phyloP scores from a whole-genome alignment of 2,113 vertebrate species.

The Phycodurus eques region DNA sequence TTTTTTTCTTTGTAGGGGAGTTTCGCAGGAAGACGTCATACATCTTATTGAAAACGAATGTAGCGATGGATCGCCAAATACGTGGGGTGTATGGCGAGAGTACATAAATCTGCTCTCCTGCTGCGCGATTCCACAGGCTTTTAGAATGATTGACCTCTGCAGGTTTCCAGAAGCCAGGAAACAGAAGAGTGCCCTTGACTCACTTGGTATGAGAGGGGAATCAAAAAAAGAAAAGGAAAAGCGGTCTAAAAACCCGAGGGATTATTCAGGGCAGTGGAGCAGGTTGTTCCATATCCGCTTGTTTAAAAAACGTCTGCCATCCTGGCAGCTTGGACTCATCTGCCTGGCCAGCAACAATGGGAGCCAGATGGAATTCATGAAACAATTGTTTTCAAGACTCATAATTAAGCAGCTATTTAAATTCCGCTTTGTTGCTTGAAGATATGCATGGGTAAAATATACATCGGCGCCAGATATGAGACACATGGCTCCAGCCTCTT shows the following conservation, averaged over 20 bases:
- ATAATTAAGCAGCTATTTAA: slow-evolving; percentile 63
- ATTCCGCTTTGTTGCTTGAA: slow-evolving; percentile 51
- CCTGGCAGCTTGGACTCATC: slow-evolving; percentile 44
- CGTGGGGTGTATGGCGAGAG: slow-evolving; percentile 28
- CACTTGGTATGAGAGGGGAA: slow-evolving; percentile 52
- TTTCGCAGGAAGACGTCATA: slow-evolving; percentile 30
- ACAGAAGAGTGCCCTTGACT: slow-evolving; percentile 70
- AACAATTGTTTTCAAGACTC: slow-evolving; percentile 65
- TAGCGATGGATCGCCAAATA: slow-evolving; percentile 28
- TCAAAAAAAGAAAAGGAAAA: slow-evolving; percentile 31
- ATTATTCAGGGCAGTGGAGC: slow-evolving; percentile 67
- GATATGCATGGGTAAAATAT: slow-evolving; percentile 45
- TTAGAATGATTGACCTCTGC: slow-evolving; percentile 62
- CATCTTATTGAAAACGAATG: slow-evolving; percentile 58
- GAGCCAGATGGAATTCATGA: slow-evolving; percentile 65
- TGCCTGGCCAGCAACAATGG: slow-evolving; percentile 54
- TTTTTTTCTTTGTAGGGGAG: slow-evolving; percentile 29
- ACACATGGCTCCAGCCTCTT: slow-evolving; percentile 37
- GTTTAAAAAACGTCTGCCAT: slow-evolving; percentile 58
- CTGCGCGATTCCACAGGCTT: slow-evolving; percentile 44
- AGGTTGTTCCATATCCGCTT: slow-evolving; percentile 70
- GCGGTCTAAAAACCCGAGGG: slow-evolving; percentile 57
- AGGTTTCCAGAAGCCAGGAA: slow-evolving; percentile 58
- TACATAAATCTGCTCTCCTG: slow-evolving; percentile 52
- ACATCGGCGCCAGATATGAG: slow-evolving; percentile 43